Evolutionary conservation across 2,888 invertebrate genomes (phyloP).

Genomic region (Eumacrocentrus americanus): DNA sequence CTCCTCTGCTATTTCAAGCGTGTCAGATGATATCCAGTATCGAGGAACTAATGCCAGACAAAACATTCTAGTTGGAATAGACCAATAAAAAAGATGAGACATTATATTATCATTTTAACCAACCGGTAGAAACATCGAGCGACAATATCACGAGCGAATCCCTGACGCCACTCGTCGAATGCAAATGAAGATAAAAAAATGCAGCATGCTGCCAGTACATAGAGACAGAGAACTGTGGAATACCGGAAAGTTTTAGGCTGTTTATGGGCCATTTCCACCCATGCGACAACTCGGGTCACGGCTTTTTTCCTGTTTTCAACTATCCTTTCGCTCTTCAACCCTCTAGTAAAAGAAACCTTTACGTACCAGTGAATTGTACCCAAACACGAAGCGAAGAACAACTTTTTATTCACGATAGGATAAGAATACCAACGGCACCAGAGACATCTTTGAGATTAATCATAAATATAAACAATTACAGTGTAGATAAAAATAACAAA

Average conservation of each 20-base stretch:
- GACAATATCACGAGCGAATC: background rate
- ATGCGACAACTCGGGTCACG: constrained; percentile 6
- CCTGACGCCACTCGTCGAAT: constrained; percentile 5
- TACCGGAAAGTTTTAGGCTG: constrained; percentile 9
- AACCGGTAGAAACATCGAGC: background rate
- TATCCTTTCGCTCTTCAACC: constrained; percentile 2
- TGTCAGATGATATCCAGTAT: constrained; percentile 5
- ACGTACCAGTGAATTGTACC: background rate
- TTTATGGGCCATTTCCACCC: constrained; percentile 1
- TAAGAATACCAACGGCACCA: background rate
- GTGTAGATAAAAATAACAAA: too few relatives aligned
- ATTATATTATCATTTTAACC: background rate
- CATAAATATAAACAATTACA: too few relatives aligned
- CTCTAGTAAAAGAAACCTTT: background rate
- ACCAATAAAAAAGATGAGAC: constrained; percentile 2
- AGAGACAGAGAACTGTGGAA: background rate
- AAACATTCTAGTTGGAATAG: too few relatives aligned
- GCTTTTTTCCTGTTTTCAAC: constrained; percentile 29
- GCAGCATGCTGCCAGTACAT: background rate
- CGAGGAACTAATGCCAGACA: background rate
- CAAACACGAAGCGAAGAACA: constrained; percentile 22
- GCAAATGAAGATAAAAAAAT: background rate
- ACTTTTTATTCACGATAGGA: background rate
- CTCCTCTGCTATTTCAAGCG: background rate
- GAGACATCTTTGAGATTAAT: background rate